Base-by-base conservation (phyloP, 2,797 vertebrate genomes). In the Lutjanus argentimaculatus region DNA sequence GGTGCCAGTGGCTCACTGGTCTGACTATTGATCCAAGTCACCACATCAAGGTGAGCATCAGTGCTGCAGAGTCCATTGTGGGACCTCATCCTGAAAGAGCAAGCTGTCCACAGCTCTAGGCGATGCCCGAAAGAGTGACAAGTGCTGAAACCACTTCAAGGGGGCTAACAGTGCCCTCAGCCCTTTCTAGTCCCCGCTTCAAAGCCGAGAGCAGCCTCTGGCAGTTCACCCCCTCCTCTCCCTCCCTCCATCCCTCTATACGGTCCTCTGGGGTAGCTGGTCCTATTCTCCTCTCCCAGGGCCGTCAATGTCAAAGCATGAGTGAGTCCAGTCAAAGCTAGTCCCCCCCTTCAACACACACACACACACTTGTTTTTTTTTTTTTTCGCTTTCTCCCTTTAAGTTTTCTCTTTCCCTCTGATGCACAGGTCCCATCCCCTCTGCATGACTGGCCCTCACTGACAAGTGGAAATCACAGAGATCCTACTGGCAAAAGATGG, bases 81-180 rank as follows among this genome's bases (percentile, higher is more conserved):
- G 94, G 93, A 94, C 93, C 92, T 92, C 89, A 90, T 91, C 91
- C 93, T 94, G 89, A 94, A 93, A 94, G 94, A 95, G 92, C 75
- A 83, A 87, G 84, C 92, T 87, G 93, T 94, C 92, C 90, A 79
- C 88, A 90, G 94, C 95, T 95, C 85, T 81, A 87, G 95, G 94
- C 94, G 75, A 94, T 91, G 91, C 94, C 92, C 89, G 85, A 82
- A 91, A 94, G 92, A 95, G 93, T 95, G 95, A 95, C 94, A 93
- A 93, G 90, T 90, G 93, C 89, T 94, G 94, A 95, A 94, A 93
- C 92, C 92, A 95, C 95, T 95, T 95, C 94, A 95, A 94, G 92
- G 90, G 82, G 87, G 75, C 90, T 92, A 89, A 90, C 92, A 76
- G 94, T 94, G 93, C 92, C 93, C 94, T 91, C 91, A 89, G 90